These are phyloP conservation scores for Lingula anatina DNA, from an alignment of 2,888 invertebrate species.

Conservation along the genomic window DNA sequence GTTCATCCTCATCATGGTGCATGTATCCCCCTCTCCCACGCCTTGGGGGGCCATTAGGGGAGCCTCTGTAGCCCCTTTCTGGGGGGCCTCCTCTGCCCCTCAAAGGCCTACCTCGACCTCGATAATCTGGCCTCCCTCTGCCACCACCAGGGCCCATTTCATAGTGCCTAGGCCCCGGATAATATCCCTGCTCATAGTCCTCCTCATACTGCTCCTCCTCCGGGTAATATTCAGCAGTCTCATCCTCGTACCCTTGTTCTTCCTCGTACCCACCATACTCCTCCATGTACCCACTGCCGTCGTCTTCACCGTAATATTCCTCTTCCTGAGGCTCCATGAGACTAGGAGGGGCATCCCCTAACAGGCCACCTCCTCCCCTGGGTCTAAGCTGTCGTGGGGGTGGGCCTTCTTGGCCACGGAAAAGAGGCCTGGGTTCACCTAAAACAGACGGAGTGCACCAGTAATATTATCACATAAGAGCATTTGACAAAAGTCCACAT, in stretches of 20 bases:
- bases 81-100: slow-evolving; percentile 4
- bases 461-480: no score
- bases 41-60: no score
- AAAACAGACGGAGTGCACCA: no score
- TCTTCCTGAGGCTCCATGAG: no score
- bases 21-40: no score
- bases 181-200: background rate
- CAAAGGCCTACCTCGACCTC: background rate
- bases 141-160: background rate
- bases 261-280: background rate
- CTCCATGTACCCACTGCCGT: slow-evolving; percentile 7
- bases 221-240: background rate
- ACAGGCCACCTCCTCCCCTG: no score
- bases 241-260: background rate
- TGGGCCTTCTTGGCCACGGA: no score
- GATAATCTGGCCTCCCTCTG: slow-evolving; percentile 3
- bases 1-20: slow-evolving; percentile 3
- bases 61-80: no score
- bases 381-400: no score
- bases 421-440: no score
- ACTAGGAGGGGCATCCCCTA: no score
- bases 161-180: background rate
- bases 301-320: slow-evolving; percentile 11
- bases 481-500: no score
- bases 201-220: background rate